These are phyloP conservation scores for Mandrillus leucophaeus DNA, from an alignment of 2,113 vertebrate species.

Conservation along the genomic window DNA sequence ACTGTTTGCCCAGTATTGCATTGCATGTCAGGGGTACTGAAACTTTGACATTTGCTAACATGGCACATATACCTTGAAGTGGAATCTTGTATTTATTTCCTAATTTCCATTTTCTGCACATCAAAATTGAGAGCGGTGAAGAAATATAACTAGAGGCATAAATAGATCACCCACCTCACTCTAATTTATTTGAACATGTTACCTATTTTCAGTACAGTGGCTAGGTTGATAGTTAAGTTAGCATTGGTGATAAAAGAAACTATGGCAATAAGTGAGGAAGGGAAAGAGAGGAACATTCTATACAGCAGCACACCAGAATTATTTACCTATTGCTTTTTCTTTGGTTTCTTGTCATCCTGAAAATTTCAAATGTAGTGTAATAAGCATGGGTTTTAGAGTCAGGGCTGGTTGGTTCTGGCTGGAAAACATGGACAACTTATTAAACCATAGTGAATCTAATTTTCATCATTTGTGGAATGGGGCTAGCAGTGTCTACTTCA, in stretches of 20 bases:
- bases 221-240: neutral
- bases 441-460: neutral
- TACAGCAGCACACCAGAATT: neutral
- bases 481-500: neutral
- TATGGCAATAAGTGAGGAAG: neutral
- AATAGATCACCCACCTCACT: neutral
- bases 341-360: neutral
- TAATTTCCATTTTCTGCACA: neutral
- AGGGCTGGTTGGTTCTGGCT: neutral
- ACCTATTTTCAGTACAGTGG: neutral
- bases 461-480: neutral
- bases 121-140: neutral
- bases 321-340: neutral
- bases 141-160: neutral
- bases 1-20: neutral
- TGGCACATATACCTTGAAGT: accelerated
- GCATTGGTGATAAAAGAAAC: neutral
- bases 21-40: neutral
- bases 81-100: neutral
- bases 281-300: neutral
- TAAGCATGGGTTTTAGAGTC: neutral
- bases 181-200: conserved; percentile 36
- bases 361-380: neutral
- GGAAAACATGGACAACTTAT: neutral
- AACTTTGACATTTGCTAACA: neutral